These are phyloP conservation scores for Datnioides undecimradiatus DNA, from an alignment of 2,113 vertebrate species.

Conservation along the genomic window DNA sequence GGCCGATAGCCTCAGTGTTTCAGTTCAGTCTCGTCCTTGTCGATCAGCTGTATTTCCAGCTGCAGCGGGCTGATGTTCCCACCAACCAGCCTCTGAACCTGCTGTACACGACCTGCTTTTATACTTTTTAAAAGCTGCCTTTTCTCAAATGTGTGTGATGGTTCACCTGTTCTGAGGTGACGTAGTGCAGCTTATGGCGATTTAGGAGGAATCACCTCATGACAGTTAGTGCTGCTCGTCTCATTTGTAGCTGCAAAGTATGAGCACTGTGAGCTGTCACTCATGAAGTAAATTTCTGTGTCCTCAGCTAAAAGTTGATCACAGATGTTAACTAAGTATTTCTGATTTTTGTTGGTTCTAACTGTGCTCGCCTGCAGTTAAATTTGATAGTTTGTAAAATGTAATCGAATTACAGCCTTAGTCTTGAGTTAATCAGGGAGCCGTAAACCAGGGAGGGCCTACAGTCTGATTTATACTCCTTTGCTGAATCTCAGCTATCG, in stretches of 20 bases:
- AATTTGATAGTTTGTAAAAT: constrained; percentile 1
- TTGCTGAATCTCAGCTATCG: too few species aligned
- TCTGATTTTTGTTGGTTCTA: not conserved
- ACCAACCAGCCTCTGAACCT: not conserved
- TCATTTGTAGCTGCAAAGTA: not conserved
- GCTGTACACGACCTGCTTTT: not conserved
- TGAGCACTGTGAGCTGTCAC: not conserved
- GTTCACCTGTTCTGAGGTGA: not conserved
- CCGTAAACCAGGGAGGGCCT: not conserved
- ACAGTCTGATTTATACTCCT: too few species aligned
- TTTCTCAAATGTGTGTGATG: not conserved
- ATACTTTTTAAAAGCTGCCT: not conserved
- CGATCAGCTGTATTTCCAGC: not conserved
- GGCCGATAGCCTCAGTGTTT: not conserved
- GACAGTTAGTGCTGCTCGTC: not conserved
- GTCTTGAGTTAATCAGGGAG: not conserved
- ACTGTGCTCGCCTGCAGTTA: not conserved
- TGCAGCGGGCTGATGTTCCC: not conserved
- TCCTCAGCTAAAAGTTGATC: not conserved
- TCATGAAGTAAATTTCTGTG: not conserved
- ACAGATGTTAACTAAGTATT: not conserved
- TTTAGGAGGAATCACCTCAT: not conserved
- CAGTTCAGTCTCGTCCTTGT: not conserved
- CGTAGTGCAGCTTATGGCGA: not conserved
- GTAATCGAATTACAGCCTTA: not conserved